Evolutionary conservation across 2,888 invertebrate species (phyloP).

Genomic region (Tortricodes alternella): DNA sequence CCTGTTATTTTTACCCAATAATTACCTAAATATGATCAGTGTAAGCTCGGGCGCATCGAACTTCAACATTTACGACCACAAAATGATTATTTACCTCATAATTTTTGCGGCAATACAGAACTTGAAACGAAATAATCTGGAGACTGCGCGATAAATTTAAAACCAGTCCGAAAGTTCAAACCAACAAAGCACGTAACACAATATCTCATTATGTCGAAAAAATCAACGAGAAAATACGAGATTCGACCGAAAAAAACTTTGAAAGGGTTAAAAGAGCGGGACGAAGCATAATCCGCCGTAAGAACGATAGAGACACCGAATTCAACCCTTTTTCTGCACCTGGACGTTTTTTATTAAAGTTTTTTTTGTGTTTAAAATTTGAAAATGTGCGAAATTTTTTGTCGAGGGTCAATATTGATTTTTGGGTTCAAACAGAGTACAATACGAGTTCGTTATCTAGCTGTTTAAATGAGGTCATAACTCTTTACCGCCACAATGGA

Average conservation of each 20-base stretch:
- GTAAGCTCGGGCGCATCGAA: neutral
- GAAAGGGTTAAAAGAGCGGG: constrained; percentile 71
- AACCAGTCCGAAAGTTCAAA: constrained; percentile 49
- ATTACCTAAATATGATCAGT: neutral
- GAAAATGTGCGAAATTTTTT: constrained; percentile 77
- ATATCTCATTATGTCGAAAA: constrained; percentile 77
- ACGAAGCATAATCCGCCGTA: constrained; percentile 37
- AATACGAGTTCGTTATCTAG: constrained; percentile 75
- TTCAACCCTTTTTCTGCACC: constrained; percentile 77
- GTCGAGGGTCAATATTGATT: constrained; percentile 79
- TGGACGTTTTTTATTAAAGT: constrained; percentile 64
- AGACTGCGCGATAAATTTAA: constrained; percentile 26
- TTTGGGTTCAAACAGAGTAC: constrained; percentile 61
- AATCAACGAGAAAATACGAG: constrained; percentile 75
- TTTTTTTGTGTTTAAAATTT: constrained; percentile 71
- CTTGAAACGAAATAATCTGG: constrained; percentile 7
- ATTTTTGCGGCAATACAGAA: constrained; percentile 5
- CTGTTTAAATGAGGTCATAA: constrained; percentile 67
- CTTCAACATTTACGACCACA: constrained; percentile 5
- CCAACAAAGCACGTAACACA: constrained; percentile 69
- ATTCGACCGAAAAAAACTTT: constrained; percentile 76
- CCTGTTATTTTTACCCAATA: too few relatives aligned
- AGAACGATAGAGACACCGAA: constrained; percentile 47
- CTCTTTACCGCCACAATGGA: constrained; percentile 43
- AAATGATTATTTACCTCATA: constrained; percentile 8